Base-by-base conservation (phyloP, 1,140 invertebrate species). In the Heliconius nattereri region DNA sequence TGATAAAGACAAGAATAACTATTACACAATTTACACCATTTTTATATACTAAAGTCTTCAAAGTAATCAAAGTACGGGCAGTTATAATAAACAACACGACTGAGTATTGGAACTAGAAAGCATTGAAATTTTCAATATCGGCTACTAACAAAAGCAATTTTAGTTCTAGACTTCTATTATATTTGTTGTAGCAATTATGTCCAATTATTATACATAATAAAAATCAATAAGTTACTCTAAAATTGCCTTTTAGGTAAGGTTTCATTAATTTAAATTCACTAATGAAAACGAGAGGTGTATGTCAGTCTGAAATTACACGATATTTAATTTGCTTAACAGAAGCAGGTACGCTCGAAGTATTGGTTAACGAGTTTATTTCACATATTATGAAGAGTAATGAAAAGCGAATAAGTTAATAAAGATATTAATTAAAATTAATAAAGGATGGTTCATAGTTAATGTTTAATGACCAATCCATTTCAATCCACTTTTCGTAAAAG, bases 271-370 rank as follows among this genome's bases (percentile, higher is more conserved):
- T 45, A 45, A 45, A 45, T 45, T 45, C 13, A 45, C 3, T 16
- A 45, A 16, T 45, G 13, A 45, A 45, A 16, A 16, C 40, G 40
- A 45, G 3, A 16, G 13, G 40, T 45, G 8, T 60, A 60, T 23
- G 57, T 60, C 57, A 60, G n/a, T 60, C n/a, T 60, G 57, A 26
- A 35, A 35, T 35, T 7, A 60, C 9, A 26, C n/a, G 57, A 23
- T 60, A 60, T 60, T 60, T 60, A 60, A 60, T 60, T 60, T 60
- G 9, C 57, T 60, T 23, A 60, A 60, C 57, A 23, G 57, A 60
- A 60, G 57, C 57, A 60, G n/a, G 57, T 60, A 60, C n/a, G 9
- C 8, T 60, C n/a, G 11, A 60, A 60, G 57, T 45, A 11, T 45
- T 45, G 40, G 13, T 45, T 60, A 60, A 60, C 57, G 23, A 26